Conservation (phyloP, 2,888 invertebrate genomes). For the Phania funesta region DNA sequence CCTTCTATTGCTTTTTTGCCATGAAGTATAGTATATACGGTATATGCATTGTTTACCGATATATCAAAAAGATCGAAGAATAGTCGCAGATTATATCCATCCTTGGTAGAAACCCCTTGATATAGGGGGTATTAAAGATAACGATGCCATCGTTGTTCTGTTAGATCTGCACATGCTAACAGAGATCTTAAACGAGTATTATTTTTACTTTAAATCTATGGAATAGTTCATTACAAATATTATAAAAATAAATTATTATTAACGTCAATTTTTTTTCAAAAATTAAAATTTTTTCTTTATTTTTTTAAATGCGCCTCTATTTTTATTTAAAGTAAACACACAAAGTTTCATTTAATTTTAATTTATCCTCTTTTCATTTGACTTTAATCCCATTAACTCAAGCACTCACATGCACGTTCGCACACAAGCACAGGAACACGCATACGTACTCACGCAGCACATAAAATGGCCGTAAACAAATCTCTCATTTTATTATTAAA, state of each 20-base stretch:
- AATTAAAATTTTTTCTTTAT: background rate
- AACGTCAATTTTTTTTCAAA: background rate
- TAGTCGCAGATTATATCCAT: background rate
- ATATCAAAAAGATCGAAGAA: background rate
- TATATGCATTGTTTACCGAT: background rate
- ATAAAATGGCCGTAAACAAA: constrained; percentile 1
- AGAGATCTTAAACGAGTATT: too few species aligned
- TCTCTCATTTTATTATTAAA: constrained; percentile 39
- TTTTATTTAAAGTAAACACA: background rate
- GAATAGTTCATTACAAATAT: too few species aligned
- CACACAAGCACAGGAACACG: background rate
- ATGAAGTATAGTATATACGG: background rate
- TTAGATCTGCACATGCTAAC: too few species aligned
- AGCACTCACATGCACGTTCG: background rate
- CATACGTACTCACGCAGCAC: background rate
- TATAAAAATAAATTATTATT: too few species aligned
- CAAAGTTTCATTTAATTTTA: constrained; percentile 24
- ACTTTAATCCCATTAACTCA: constrained; percentile 20
- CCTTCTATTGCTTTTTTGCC: background rate
- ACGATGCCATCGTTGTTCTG: too few species aligned
- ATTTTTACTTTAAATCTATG: too few species aligned
- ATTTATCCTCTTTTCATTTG: constrained; percentile 14
- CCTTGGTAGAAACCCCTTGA: too few species aligned
- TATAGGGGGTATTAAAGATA: too few species aligned
- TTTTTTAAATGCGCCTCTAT: background rate